These are phyloP conservation scores for Ivindomyrus marchei DNA, from an alignment of 2,113 vertebrate genomes.

Conservation along the genomic window DNA sequence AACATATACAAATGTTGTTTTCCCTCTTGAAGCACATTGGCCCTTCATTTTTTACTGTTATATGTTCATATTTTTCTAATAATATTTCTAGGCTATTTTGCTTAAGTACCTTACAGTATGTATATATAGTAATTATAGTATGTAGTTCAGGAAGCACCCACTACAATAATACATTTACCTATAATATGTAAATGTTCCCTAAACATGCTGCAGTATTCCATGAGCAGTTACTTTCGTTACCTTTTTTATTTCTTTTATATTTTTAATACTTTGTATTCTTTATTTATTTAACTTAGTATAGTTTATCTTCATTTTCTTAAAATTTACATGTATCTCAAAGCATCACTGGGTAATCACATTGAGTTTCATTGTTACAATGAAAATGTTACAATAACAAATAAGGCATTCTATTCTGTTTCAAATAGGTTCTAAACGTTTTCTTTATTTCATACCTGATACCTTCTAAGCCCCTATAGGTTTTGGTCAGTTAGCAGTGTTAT, in stretches of 20 bases:
- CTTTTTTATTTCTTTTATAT: background rate
- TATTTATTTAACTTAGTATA: background rate
- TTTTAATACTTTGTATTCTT: background rate
- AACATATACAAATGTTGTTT: background rate
- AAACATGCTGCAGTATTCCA: background rate
- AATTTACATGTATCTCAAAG: background rate
- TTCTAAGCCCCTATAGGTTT: background rate
- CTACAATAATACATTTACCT: background rate
- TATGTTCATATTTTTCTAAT: background rate
- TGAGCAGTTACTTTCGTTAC: background rate
- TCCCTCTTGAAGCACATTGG: background rate
- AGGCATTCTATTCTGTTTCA: background rate
- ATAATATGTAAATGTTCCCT: background rate
- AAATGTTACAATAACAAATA: background rate
- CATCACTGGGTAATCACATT: background rate
- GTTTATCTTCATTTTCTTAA: background rate
- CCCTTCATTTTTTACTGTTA: background rate
- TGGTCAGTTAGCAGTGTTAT: background rate
- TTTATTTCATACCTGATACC: background rate
- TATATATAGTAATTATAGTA: background rate
- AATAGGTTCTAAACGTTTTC: background rate
- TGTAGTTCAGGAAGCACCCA: background rate
- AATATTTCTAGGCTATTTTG: background rate
- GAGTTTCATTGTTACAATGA: background rate
- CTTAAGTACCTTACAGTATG: background rate